phyloP scores from a whole-genome alignment of 2,888 invertebrate genomes.

The Drosophila flavopinicola region DNA sequence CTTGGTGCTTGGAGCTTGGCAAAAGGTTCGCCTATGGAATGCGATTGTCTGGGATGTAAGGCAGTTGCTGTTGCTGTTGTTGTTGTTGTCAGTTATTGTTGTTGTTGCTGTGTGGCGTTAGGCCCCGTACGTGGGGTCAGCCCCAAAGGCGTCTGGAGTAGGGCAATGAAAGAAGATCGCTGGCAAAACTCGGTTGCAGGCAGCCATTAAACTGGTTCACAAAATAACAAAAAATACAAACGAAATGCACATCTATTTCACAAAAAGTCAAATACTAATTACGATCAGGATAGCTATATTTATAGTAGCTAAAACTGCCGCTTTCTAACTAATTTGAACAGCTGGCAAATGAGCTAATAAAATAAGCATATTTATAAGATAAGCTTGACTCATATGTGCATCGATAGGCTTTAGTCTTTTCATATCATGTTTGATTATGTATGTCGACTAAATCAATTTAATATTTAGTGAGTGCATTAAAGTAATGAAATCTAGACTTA shows the following conservation, averaged over 20 bases:
- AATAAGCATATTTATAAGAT: too few species aligned
- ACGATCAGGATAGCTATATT: neutral
- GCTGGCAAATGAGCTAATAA: too few species aligned
- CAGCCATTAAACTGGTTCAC: constrained; percentile 46
- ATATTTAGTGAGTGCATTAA: too few species aligned
- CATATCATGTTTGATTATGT: too few species aligned
- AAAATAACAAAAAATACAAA: too few species aligned
- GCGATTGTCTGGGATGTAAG: constrained; percentile 62
- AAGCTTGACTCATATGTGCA: too few species aligned
- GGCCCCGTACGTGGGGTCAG: constrained; percentile 73
- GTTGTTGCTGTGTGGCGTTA: constrained; percentile 46
- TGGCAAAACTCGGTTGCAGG: constrained; percentile 39
- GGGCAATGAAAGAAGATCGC: constrained; percentile 47
- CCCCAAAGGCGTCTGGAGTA: constrained; percentile 56
- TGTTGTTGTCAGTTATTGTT: constrained; percentile 6
- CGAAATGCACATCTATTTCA: too few species aligned
- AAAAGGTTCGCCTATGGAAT: constrained; percentile 65
- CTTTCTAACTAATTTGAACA: neutral
- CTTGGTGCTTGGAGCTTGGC: constrained; percentile 14
- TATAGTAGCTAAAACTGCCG: neutral
- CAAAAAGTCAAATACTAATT: constrained; percentile 18
- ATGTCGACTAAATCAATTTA: too few species aligned
- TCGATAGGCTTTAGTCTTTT: too few species aligned
- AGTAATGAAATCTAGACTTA: too few species aligned
- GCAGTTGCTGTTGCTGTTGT: constrained; percentile 22